phyloP scores from a whole-genome alignment of 2,888 invertebrate genomes.

The Lypha dubia region DNA sequence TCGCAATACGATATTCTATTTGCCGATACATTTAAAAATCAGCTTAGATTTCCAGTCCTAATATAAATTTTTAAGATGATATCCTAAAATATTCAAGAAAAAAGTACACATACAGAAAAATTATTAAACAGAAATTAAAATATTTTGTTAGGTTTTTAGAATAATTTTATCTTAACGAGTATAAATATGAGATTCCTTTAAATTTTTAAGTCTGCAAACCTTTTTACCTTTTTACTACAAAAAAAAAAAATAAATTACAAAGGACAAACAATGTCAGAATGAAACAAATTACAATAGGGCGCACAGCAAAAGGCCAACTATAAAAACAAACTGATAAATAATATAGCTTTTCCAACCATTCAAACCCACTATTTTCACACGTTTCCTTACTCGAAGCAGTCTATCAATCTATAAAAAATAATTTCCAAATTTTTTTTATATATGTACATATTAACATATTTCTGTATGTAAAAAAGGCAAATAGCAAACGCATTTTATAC shows the following conservation, averaged over 20 bases:
- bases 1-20: too few relatives aligned
- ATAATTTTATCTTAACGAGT: neutral
- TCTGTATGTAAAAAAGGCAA: constrained; percentile 14
- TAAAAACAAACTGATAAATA: constrained; percentile 36
- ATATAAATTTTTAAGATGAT: too few relatives aligned
- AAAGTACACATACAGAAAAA: too few relatives aligned
- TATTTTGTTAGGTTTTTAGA: constrained; percentile 35
- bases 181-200: constrained; percentile 5
- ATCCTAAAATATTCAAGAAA: too few relatives aligned
- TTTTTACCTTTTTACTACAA: too few relatives aligned
- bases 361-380: neutral
- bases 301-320: constrained; percentile 31
- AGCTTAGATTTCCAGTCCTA: too few relatives aligned
- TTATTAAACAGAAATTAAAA: too few relatives aligned
- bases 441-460: too few relatives aligned
- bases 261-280: constrained; percentile 57
- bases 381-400: too few relatives aligned
- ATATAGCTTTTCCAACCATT: neutral
- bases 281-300: constrained; percentile 19
- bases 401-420: neutral
- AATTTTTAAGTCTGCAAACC: constrained; percentile 53
- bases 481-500: constrained; percentile 47
- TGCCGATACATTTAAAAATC: too few relatives aligned
- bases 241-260: constrained; percentile 66
- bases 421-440: neutral